Conservation (phyloP, 1,140 invertebrate species). For the Dreissena rostriformis region DNA sequence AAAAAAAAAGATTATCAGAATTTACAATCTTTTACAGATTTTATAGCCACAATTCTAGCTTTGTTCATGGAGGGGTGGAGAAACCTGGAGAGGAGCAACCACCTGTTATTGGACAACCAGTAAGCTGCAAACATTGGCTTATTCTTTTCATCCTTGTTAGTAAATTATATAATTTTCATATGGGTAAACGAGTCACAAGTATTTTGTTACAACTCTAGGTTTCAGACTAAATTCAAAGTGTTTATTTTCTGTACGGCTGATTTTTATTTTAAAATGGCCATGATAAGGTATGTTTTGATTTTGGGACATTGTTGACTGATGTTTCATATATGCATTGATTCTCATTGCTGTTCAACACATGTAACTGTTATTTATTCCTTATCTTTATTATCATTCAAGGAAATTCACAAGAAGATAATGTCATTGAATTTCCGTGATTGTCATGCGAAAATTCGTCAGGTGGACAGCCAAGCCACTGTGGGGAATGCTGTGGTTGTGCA, state of each 20-base stretch:
- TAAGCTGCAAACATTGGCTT: slow-evolving; percentile 49
- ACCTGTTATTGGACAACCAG: slow-evolving; percentile 88
- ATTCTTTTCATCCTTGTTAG: too few relatives aligned
- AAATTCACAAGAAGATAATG: slow-evolving; percentile 98
- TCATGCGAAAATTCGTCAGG: slow-evolving; percentile 97
- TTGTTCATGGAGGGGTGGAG: slow-evolving; percentile 96
- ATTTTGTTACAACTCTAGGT: too few relatives aligned
- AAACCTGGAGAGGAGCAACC: slow-evolving; percentile 89
- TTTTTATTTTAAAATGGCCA: too few relatives aligned
- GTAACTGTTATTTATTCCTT: neutral
- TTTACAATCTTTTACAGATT: slow-evolving; percentile 85
- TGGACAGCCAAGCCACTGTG: slow-evolving; percentile 94
- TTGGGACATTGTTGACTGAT: too few relatives aligned
- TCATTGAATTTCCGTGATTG: slow-evolving; percentile 97
- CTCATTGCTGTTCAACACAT: too few relatives aligned
- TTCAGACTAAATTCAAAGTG: too few relatives aligned
- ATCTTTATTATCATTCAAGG: slow-evolving; percentile 82
- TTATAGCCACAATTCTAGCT: slow-evolving; percentile 97
- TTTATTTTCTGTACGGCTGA: too few relatives aligned
- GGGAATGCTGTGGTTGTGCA: slow-evolving; percentile 98
- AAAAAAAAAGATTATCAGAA: neutral
- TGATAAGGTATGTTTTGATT: too few relatives aligned
- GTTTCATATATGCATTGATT: too few relatives aligned
- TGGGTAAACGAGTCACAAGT: too few relatives aligned
- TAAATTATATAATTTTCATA: too few relatives aligned